phyloP scores from a whole-genome alignment of 2,888 invertebrate species.

The Erebia epiphron region DNA sequence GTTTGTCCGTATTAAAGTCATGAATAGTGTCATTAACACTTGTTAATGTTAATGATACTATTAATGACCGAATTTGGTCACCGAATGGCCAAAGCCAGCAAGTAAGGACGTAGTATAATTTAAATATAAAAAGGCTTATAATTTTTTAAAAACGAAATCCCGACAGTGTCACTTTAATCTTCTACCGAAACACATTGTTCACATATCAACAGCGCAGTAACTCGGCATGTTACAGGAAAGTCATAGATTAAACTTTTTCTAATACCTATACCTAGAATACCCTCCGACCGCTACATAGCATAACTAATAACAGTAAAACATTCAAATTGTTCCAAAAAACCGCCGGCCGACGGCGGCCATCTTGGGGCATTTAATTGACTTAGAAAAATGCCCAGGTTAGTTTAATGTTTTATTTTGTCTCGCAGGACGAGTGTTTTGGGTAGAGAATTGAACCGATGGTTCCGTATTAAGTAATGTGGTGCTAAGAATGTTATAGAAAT shows the following conservation, averaged over 20 bases:
- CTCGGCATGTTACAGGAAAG: background rate
- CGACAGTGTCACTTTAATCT: background rate
- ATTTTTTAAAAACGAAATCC: background rate
- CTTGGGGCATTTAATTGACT: slow-evolving; percentile 72
- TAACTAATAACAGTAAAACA: slow-evolving; percentile 63
- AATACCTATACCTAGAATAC: slow-evolving; percentile 29
- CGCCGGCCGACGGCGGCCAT: slow-evolving; percentile 55
- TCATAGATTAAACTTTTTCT: slow-evolving; percentile 20
- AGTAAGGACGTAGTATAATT: background rate
- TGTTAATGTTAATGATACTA: no score
- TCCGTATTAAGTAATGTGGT: slow-evolving; percentile 8
- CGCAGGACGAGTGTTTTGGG: slow-evolving; percentile 46
- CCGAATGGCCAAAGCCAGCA: no score
- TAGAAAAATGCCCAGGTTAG: slow-evolving; percentile 59
- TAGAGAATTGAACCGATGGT: slow-evolving; percentile 53
- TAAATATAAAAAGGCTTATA: background rate
- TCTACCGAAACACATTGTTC: slow-evolving; percentile 3
- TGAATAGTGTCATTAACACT: no score
- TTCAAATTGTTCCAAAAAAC: slow-evolving; percentile 57
- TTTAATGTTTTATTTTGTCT: slow-evolving; percentile 54
- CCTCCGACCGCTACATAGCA: slow-evolving; percentile 42
- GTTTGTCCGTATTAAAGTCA: no score
- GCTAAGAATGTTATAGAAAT: slow-evolving; percentile 1
- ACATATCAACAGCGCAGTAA: slow-evolving; percentile 12
- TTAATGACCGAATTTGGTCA: no score